Base-by-base conservation (phyloP, 2,113 vertebrate genomes). In the Morone saxatilis region DNA sequence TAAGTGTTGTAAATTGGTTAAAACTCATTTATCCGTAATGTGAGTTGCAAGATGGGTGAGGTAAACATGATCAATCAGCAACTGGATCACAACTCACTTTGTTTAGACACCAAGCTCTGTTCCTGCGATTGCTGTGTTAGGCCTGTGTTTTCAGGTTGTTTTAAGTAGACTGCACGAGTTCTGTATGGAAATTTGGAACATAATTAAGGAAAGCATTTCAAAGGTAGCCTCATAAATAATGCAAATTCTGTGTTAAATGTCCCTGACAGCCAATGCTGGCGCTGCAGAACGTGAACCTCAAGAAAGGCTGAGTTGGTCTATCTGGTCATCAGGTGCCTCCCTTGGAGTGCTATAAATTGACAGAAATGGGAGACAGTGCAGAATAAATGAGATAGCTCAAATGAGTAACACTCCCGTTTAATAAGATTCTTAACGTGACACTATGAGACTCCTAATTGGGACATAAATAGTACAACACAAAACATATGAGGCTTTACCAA, bases 221-320 rank as follows among this genome's bases (percentile, higher is more conserved):
- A 91, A 88, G 88, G 89, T 90, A 88, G 88, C 84, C 95, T 94
- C 93, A 96, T 96, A 95, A 95, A 95, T 95, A 96, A 95, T 95
- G 95, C 89, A 94, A 92, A 93, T 93, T 91, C 53, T 45, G 78
- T 81, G 91, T 88, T 94, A 92, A 94, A 93, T 92, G 89, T 90
- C 82, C 91, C 93, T 94, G 94, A 94, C 93, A 92, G 88, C 75
- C 81, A 73, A 80, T 95, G 94, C 94, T 96, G 92, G 89, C 90
- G 16, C 85, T 88, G 95, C 94, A 95, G 87, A 93, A 94, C 74
- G 78, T 86, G 79, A 71, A 88, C 48, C 81, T 68, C 50, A 38
- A 87, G 92, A 93, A 93, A 79, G 90, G 92, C 93, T 94, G 94
- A 94, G 93, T 83, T 89, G 88, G 88, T 91, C 89, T 91, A 81